These are phyloP conservation scores for Trachymyrmex cornetzi DNA, from an alignment of 1,140 invertebrate genomes.

Conservation along the genomic window DNA sequence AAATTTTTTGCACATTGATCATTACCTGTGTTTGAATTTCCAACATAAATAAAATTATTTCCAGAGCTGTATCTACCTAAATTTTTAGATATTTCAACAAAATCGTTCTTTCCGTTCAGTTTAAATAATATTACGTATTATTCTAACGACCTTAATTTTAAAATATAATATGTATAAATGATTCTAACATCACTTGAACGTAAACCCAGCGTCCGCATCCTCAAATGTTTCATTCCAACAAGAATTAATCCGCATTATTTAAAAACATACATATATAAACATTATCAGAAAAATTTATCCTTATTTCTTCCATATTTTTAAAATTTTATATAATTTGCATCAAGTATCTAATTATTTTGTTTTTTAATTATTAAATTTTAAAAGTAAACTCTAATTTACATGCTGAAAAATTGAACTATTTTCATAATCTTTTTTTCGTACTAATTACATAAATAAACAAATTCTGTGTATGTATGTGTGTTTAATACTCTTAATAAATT, in stretches of 20 bases:
- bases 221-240: neutral
- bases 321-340: neutral
- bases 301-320: neutral
- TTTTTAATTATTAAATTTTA: neutral
- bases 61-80: too few relatives aligned
- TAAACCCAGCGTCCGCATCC: neutral
- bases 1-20: too few relatives aligned
- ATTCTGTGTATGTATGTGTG: too few relatives aligned
- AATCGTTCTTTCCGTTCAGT: too few relatives aligned
- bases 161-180: slow-evolving; percentile 22
- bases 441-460: neutral
- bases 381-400: neutral
- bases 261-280: neutral
- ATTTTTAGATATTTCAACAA: too few relatives aligned
- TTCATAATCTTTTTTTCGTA: neutral
- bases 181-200: neutral
- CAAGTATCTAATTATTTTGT: neutral
- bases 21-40: too few relatives aligned
- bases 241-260: neutral
- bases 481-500: neutral
- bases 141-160: slow-evolving; percentile 3
- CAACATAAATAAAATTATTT: too few relatives aligned
- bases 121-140: slow-evolving; percentile 54
- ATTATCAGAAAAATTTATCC: neutral
- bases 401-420: neutral